A percentile compares a stretch with the other conserved stretches of the same genome.
These are phyloP conservation scores for Xylocopa sonorina DNA, from an alignment of 1,140 invertebrate genomes.

Conservation along the genomic window DNA sequence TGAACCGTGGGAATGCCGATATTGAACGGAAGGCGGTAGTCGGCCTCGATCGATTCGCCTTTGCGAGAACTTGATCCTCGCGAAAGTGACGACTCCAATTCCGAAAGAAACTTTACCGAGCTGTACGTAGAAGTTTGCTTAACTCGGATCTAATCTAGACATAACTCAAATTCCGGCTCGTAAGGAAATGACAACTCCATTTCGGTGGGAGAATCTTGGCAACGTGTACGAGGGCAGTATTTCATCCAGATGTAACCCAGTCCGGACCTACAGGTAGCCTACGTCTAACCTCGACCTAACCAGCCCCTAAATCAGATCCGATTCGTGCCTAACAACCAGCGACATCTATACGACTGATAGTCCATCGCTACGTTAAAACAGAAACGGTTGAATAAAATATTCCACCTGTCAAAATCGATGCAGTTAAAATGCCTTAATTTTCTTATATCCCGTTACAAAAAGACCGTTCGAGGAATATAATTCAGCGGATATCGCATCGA, in stretches of 20 bases:
- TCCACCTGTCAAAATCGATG: too few relatives aligned
- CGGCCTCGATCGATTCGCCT: background rate
- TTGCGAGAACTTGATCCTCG: background rate
- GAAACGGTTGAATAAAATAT: background rate
- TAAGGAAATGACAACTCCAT: slow-evolving; percentile 27
- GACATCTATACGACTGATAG: background rate
- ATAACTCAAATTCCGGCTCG: background rate
- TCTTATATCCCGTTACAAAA: too few relatives aligned
- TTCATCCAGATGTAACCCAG: slow-evolving; percentile 15
- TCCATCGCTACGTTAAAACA: background rate
- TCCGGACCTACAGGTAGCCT: background rate
- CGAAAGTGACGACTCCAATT: background rate
- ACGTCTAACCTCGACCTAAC: slow-evolving; percentile 21
- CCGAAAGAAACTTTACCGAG: background rate
- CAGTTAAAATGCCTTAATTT: too few relatives aligned
- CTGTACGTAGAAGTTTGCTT: background rate
- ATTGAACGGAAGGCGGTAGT: background rate
- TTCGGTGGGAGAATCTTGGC: slow-evolving; percentile 10
- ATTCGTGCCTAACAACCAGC: slow-evolving; percentile 13
- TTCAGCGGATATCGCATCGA: too few relatives aligned
- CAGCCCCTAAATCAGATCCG: slow-evolving; percentile 19
- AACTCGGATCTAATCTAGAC: background rate
- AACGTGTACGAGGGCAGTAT: slow-evolving; percentile 15
- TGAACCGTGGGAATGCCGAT: background rate
- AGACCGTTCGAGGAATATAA: too few relatives aligned